Base-by-base conservation (phyloP, 2,888 invertebrate genomes). In the Xanthorhoe designata region DNA sequence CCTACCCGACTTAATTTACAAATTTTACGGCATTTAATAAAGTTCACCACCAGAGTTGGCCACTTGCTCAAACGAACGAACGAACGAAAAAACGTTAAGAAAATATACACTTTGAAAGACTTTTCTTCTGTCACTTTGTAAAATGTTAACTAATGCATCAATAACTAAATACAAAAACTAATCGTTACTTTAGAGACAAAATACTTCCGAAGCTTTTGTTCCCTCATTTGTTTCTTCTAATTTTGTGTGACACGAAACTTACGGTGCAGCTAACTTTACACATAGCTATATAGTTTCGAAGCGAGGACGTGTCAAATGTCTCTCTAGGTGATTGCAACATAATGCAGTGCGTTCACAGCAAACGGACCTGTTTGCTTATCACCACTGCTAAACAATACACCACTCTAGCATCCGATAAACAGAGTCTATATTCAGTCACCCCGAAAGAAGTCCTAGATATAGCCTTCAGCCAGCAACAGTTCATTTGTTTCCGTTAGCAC, bases 401-500 rank as follows among this genome's bases (percentile, higher is more conserved):
- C 65, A 70, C 82, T 77, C 76, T 86, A 85, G 61, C 47, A 0
- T 1, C 10, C 18, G 5, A 7, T 1, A 42, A 18, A 71, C 77
- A 87, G 71, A 75, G 79, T 50, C 68, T 65, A 70, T 18, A 78
- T 74, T 81, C 63, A 73, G 64, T 71, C 71, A 74, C 52, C 18
- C 32, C 24, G 60, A 64, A 62, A 29, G 66, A 61, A 78, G 75
- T 78, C 73, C 82, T 78, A 87, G 85, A 87, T 52, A 51, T 84
- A 88, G 83, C 80, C 83, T 86, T 86, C 85, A 86, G 83, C 83
- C 80, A 82, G 86, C 80, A 85, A 87, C 86, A 88, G 89, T 88
- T 90, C 87, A 91, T 90, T 91, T 90, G 86, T 90, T 91, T 91
- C 89, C 89, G 88, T 91, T 90, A 89, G 81, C 87, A 88, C 87